phyloP scores from a whole-genome alignment of 2,888 invertebrate genomes.

The Scaptomyza parva region DNA sequence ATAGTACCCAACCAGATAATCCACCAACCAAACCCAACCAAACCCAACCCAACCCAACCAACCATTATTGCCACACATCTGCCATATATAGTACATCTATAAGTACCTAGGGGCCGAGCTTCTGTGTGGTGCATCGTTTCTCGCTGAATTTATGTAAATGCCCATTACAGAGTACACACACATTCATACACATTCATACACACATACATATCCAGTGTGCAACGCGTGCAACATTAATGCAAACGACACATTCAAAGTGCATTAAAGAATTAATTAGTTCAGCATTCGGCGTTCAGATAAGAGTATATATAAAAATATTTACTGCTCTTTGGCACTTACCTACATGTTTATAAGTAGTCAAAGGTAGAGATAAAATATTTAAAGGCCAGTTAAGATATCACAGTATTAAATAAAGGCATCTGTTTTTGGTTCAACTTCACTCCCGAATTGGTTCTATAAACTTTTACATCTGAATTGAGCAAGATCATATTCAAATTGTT shows the following conservation, averaged over 20 bases:
- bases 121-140: slow-evolving; percentile 20
- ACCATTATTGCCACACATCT: slow-evolving; percentile 71
- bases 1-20: slow-evolving; percentile 28
- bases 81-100: slow-evolving; percentile 54
- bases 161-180: slow-evolving; percentile 23
- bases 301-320: slow-evolving; percentile 14
- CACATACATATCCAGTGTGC: slow-evolving; percentile 32
- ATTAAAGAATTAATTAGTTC: slow-evolving; percentile 76
- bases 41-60: slow-evolving; percentile 11
- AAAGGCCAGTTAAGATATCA: neutral
- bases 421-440: no score
- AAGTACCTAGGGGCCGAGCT: slow-evolving; percentile 23
- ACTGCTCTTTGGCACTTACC: neutral
- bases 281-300: slow-evolving; percentile 24
- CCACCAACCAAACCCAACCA: slow-evolving; percentile 11
- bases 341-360: slow-evolving; percentile 4
- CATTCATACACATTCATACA: no score
- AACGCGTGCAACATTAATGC: slow-evolving; percentile 46
- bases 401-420: neutral
- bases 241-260: slow-evolving; percentile 59
- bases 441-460: no score
- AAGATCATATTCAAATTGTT: no score
- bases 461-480: no score
- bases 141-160: slow-evolving; percentile 61
- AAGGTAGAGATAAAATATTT: neutral